Evolutionary conservation across 2,113 vertebrate species (phyloP).

Genomic region (Ailuropoda melanoleuca): DNA sequence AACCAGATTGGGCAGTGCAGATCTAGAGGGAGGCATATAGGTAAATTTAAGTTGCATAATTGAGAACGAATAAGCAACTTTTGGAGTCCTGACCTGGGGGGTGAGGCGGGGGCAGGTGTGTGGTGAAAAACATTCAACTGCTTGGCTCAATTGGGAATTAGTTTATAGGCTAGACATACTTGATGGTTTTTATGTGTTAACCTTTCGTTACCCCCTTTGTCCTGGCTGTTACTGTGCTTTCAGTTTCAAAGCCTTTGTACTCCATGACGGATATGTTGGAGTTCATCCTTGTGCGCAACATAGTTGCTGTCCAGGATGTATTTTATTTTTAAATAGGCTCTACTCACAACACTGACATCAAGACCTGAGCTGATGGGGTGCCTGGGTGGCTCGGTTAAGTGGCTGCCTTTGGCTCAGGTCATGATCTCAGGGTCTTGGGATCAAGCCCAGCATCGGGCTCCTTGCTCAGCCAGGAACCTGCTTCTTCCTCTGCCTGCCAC

Average conservation of each 20-base stretch:
- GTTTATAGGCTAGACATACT: background rate
- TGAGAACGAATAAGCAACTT: background rate
- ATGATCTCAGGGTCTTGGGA: background rate
- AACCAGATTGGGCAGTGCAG: background rate
- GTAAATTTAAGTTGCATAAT: background rate
- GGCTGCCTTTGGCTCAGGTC: background rate
- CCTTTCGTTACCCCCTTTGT: background rate
- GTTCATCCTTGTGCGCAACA: background rate
- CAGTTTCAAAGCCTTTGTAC: background rate
- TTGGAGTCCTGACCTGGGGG: background rate
- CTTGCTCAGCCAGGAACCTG: background rate
- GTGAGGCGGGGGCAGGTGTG: no score
- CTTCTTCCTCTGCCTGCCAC: background rate
- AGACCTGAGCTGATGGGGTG: no score
- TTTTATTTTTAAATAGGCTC: background rate
- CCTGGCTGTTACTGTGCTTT: background rate
- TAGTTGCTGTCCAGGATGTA: background rate
- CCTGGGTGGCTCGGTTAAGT: background rate
- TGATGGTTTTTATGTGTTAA: background rate
- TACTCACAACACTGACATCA: background rate
- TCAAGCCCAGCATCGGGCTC: background rate
- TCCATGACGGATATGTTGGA: background rate
- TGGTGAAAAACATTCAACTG: background rate
- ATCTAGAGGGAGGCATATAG: background rate
- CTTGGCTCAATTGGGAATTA: background rate